Evolutionary conservation across 1,140 invertebrate genomes (phyloP).

Genomic region (Metaphire vulgaris): DNA sequence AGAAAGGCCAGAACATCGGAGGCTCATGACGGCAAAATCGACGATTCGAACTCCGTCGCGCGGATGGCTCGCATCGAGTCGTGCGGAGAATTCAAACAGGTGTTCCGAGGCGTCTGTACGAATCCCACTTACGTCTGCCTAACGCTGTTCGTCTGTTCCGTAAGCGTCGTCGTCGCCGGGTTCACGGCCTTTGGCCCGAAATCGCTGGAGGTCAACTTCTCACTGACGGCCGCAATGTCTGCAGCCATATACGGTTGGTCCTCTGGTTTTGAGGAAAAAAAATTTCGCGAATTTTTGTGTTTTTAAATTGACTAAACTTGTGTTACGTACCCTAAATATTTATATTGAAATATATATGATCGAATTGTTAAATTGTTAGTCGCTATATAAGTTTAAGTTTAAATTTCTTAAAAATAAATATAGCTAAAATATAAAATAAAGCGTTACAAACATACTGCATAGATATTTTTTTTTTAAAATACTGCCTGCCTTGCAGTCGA

Average conservation of each 20-base stretch:
- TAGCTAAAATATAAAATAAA: too few species aligned
- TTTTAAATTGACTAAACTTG: too few species aligned
- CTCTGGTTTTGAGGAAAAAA: too few species aligned
- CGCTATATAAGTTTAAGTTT: too few species aligned
- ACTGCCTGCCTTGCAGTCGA: too few species aligned
- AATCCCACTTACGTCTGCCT: not conserved
- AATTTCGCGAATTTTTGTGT: too few species aligned
- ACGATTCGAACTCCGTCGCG: not conserved
- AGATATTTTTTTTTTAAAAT: too few species aligned
- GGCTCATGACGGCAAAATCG: not conserved
- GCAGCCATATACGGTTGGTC: conserved; percentile 5
- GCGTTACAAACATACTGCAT: too few species aligned
- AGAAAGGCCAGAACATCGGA: not conserved
- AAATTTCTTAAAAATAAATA: too few species aligned
- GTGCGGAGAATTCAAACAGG: not conserved
- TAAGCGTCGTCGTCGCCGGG: not conserved
- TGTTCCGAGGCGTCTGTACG: not conserved
- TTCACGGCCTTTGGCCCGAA: conserved; percentile 13
- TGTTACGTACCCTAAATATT: too few species aligned
- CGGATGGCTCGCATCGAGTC: not conserved
- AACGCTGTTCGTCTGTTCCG: not conserved
- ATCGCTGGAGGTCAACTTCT: not conserved
- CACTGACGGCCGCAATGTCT: not conserved
- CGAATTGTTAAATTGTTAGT: too few species aligned
- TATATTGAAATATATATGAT: too few species aligned